Base-by-base conservation (phyloP, 37 sponge, comb jelly and placozoan genomes). In the Aplysina aerophoba region DNA sequence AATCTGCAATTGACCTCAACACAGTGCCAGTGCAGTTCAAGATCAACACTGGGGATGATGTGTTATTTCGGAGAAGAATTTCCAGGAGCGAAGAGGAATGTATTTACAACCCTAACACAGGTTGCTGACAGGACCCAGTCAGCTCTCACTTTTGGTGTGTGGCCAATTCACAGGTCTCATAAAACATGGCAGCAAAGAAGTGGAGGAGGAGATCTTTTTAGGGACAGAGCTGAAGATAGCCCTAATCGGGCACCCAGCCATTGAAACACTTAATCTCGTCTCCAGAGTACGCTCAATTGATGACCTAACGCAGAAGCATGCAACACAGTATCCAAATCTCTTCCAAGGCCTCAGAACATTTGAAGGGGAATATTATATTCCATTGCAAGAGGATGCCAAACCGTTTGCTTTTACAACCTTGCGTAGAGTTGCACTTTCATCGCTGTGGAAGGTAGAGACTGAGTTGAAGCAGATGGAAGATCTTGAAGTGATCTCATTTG, bases 231-330 rank as follows among this genome's bases (percentile, higher is more conserved):
- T 73, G 36, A 5, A 73, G 39, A 73, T 8, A 72, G 73, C 73
- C 5, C 73, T 72, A 6, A 72, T 72, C 4, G 73, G 73, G 12
- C 73, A 15, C 14, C 71, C 71, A 67, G 73, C 36, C 8, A 62
- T 62, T 13, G 63, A 8, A 62, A 13, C 63, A 2, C 63, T 62
- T 4, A 25, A 62, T 8, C 63, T 62, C 2, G 63, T 62, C 63
- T 62, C 63, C n/a, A 4, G 12, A 3, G 12, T 62, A 27, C 4
- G 11, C 63, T 14, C 25, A 4, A 13, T 62, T 3, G 50, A 44
- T 44, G 50, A 44, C 27, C 63, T 4, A 62, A 4, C 4, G 11
- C 63, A 4, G 11, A 62, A 62, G 25, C 25, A 14, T 2, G 2
- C 11, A 4, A 8, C 4, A 2, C 4, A 62, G 27, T 62, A 27